Conservation (phyloP, 2,888 invertebrate genomes). For the Incurvaria masculella region DNA sequence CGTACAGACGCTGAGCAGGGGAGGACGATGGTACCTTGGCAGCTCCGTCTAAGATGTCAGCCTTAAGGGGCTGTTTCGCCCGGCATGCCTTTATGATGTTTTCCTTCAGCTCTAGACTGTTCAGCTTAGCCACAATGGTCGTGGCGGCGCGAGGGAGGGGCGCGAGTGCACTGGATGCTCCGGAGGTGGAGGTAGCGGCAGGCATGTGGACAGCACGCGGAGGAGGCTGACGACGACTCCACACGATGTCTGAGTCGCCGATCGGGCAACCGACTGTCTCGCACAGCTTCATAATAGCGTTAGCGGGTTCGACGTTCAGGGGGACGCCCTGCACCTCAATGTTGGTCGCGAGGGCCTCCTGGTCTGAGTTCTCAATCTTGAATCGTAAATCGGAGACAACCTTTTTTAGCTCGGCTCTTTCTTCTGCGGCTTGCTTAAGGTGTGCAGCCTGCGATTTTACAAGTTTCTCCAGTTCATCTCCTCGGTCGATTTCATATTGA, state of each 20-base stretch:
- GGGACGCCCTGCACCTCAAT: background rate
- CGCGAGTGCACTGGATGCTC: too few relatives aligned
- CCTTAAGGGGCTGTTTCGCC: background rate
- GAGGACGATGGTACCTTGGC: background rate
- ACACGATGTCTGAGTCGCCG: background rate
- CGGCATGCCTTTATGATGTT: background rate
- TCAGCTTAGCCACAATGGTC: background rate
- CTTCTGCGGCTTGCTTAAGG: background rate
- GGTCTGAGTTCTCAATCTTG: background rate
- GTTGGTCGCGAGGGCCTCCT: background rate
- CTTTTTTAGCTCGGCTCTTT: background rate
- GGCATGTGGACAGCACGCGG: too few relatives aligned
- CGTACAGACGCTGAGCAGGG: background rate
- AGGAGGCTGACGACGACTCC: background rate
- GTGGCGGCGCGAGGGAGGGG: too few relatives aligned
- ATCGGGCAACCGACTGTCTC: background rate
- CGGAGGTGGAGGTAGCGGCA: background rate
- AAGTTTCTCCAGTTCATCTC: background rate
- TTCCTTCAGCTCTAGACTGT: background rate
- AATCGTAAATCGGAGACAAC: background rate
- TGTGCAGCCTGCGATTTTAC: background rate
- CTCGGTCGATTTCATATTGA: background rate
- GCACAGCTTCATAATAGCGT: background rate
- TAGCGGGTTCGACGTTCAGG: background rate
- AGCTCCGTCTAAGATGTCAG: background rate